Evolutionary conservation across 2,113 vertebrate genomes (phyloP).

Genomic region (Verasper variegatus): DNA sequence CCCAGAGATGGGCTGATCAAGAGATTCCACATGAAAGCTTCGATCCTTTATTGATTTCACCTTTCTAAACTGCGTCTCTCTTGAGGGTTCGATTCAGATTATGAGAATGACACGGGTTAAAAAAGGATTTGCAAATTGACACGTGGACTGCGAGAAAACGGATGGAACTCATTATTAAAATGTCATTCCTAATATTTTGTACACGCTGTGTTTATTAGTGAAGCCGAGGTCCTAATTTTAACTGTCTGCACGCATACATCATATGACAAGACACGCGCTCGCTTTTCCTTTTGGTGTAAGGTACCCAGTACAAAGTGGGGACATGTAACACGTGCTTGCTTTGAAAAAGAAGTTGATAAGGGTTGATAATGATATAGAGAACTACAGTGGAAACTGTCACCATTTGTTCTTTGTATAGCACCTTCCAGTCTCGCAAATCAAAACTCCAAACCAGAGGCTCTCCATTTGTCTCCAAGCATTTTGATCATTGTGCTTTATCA

Average conservation of each 20-base stretch:
- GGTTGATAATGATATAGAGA: slow-evolving; percentile 69
- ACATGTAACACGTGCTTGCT: slow-evolving; percentile 65
- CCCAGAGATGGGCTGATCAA: slow-evolving; percentile 42
- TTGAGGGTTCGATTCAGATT: slow-evolving; percentile 42
- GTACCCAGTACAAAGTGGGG: slow-evolving; percentile 62
- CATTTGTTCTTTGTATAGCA: slow-evolving; percentile 64
- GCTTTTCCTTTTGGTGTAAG: slow-evolving; percentile 28
- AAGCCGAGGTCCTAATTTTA: slow-evolving; percentile 65
- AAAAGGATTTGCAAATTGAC: slow-evolving; percentile 61
- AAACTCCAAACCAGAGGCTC: slow-evolving; percentile 74
- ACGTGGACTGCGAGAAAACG: slow-evolving; percentile 34
- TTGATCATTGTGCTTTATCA: slow-evolving; percentile 75
- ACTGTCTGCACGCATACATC: slow-evolving; percentile 60
- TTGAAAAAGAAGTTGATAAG: slow-evolving; percentile 72
- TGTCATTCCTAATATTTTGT: slow-evolving; percentile 65
- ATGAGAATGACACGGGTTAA: slow-evolving; percentile 44
- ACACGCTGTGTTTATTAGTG: slow-evolving; percentile 63
- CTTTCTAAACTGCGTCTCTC: slow-evolving; percentile 51
- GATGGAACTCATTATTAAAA: slow-evolving; percentile 60
- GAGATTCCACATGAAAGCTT: slow-evolving; percentile 57
- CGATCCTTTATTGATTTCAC: slow-evolving; percentile 66
- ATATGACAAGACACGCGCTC: slow-evolving; percentile 47
- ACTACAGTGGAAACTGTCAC: slow-evolving; percentile 59
- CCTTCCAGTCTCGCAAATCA: slow-evolving; percentile 73
- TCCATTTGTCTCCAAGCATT: slow-evolving; percentile 70